phyloP scores from a whole-genome alignment of 2,113 vertebrate genomes.

The Corythaeola cristata region DNA sequence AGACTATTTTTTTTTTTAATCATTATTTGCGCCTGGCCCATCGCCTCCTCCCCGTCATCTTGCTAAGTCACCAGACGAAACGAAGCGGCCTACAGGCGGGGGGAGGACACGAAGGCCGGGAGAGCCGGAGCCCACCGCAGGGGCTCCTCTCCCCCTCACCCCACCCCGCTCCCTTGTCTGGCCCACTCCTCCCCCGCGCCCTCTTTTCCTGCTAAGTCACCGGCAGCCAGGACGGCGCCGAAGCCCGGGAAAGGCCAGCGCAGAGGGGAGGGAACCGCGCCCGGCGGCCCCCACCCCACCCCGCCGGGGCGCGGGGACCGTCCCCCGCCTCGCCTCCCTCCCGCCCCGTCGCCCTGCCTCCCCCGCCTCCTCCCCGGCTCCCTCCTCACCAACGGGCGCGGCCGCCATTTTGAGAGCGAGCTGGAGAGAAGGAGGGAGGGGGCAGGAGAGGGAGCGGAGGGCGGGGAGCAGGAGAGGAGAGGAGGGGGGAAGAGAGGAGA shows the following conservation, averaged over 20 bases:
- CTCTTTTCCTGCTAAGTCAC: slow-evolving; percentile 75
- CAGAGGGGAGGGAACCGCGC: neutral
- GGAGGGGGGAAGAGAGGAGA: neutral
- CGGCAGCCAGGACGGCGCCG: neutral
- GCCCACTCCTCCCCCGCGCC: slow-evolving; percentile 33
- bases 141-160: slow-evolving; percentile 25
- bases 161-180: slow-evolving; percentile 45
- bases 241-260: neutral
- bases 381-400: slow-evolving; percentile 75
- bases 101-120: neutral
- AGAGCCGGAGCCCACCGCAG: neutral
- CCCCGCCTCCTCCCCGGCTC: neutral
- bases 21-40: neutral
- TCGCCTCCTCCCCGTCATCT: neutral
- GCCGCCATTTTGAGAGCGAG: slow-evolving; percentile 78
- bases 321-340: neutral
- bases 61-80: slow-evolving; percentile 39
- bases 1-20: neutral
- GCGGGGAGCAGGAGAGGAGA: neutral
- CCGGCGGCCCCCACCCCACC: neutral
- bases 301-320: neutral
- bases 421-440: slow-evolving; percentile 68
- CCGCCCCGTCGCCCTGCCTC: neutral
- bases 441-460: slow-evolving; percentile 29
- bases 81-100: neutral